These are phyloP conservation scores for Atopsyche davidsoni DNA, from an alignment of 1,140 invertebrate genomes.

Conservation along the genomic window DNA sequence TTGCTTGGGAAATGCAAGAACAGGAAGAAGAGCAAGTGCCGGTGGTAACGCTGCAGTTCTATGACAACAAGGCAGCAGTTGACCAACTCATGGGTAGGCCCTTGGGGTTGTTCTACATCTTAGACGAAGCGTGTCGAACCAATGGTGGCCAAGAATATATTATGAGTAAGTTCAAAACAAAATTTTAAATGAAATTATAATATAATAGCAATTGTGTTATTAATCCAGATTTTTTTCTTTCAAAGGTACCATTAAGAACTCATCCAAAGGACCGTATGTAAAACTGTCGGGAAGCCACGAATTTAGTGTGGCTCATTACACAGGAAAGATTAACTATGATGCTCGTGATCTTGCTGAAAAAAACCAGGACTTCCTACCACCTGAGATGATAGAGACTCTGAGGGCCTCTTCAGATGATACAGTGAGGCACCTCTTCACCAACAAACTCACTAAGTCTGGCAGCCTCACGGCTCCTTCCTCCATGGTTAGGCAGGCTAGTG, in stretches of 20 bases:
- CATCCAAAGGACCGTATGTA: slow-evolving; percentile 53
- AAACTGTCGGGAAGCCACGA: slow-evolving; percentile 58
- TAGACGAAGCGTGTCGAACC: slow-evolving; percentile 82
- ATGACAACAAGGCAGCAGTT: slow-evolving; percentile 81
- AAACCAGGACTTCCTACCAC: slow-evolving; percentile 82
- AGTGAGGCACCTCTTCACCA: slow-evolving; percentile 74
- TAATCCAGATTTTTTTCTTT: slow-evolving; percentile 21
- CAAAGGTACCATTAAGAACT: slow-evolving; percentile 49
- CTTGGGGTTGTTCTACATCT: slow-evolving; percentile 74
- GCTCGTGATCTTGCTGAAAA: slow-evolving; percentile 75
- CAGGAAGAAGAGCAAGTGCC: slow-evolving; percentile 77
- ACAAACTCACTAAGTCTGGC: slow-evolving; percentile 79
- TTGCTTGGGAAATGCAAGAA: slow-evolving; percentile 87
- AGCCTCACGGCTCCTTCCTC: slow-evolving; percentile 52
- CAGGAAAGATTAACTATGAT: slow-evolving; percentile 77
- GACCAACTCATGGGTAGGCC: slow-evolving; percentile 81
- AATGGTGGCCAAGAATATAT: slow-evolving; percentile 51
- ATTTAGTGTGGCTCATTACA: slow-evolving; percentile 78
- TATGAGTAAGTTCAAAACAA: slow-evolving; percentile 37
- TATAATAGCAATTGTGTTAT: neutral
- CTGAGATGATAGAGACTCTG: slow-evolving; percentile 78
- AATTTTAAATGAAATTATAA: neutral
- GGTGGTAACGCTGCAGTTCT: slow-evolving; percentile 64
- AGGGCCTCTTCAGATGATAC: slow-evolving; percentile 66
- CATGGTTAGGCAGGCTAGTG: slow-evolving; percentile 14